These are phyloP conservation scores for Diorhabda carinulata DNA, from an alignment of 1,140 invertebrate species.

Conservation along the genomic window DNA sequence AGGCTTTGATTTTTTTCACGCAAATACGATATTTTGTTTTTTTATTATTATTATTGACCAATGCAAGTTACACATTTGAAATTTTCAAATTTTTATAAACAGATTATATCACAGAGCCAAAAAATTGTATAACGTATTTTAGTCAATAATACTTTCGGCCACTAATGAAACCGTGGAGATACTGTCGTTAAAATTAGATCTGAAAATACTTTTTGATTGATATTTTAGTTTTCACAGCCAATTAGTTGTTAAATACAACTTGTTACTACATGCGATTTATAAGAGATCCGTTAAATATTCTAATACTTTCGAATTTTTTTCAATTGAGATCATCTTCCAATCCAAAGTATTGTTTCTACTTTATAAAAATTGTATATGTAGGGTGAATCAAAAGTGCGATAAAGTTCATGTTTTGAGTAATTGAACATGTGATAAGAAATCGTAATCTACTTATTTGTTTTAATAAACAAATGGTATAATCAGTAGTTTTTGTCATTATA, in stretches of 20 bases:
- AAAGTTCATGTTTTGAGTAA: no score
- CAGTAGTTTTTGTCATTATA: no score
- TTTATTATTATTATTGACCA: slow-evolving; percentile 20
- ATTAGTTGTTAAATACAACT: slow-evolving; percentile 1
- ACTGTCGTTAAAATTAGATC: not conserved
- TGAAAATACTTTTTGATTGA: not conserved
- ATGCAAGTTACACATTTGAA: slow-evolving; percentile 25
- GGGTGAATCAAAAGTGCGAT: no score
- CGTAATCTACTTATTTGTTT: no score
- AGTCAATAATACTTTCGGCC: slow-evolving; percentile 11
- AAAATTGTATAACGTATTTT: slow-evolving; percentile 18
- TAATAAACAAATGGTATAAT: no score
- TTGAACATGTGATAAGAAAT: no score
- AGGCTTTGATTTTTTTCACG: slow-evolving; percentile 29
- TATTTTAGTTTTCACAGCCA: slow-evolving; percentile 12
- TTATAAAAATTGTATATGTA: no score
- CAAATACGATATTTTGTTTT: not conserved
- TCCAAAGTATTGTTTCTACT: no score
- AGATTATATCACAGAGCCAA: slow-evolving; percentile 46
- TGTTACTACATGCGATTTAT: not conserved
- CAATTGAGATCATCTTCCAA: not conserved
- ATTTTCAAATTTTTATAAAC: slow-evolving; percentile 36
- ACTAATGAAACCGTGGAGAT: slow-evolving; percentile 12
- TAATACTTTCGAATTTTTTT: not conserved
- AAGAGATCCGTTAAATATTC: slow-evolving; percentile 2